These are phyloP conservation scores for Euclidia mi DNA, from an alignment of 2,888 invertebrate species.

Conservation along the genomic window DNA sequence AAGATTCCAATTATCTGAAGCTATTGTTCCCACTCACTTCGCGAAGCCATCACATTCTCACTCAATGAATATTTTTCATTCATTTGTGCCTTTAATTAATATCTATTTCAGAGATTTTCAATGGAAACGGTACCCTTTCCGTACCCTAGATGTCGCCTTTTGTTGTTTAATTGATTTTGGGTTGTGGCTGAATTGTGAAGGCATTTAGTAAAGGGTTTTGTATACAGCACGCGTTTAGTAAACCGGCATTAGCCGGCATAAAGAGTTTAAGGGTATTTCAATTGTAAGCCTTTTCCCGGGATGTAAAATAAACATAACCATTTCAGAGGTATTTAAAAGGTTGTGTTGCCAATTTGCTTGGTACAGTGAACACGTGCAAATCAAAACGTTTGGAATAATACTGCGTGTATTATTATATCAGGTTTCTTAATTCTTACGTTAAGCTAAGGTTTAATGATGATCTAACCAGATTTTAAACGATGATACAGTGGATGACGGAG, in stretches of 20 bases:
- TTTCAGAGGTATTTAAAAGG: too few species aligned
- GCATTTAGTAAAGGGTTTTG: constrained; percentile 38
- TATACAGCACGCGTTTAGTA: constrained; percentile 27
- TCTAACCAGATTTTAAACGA: too few species aligned
- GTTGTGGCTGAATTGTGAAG: constrained; percentile 38
- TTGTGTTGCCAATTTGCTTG: too few species aligned
- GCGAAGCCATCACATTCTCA: constrained; percentile 46
- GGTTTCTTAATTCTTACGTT: too few species aligned
- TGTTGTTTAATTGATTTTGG: constrained; percentile 58
- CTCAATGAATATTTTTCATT: constrained; percentile 60
- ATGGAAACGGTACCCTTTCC: constrained; percentile 52
- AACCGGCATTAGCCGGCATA: constrained; percentile 1
- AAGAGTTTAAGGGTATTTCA: background rate
- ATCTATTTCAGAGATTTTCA: constrained; percentile 52
- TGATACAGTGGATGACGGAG: too few species aligned
- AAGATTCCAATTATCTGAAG: constrained; percentile 61
- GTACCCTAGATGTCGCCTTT: constrained; percentile 43
- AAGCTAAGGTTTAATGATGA: too few species aligned
- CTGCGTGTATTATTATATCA: too few species aligned
- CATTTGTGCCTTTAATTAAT: constrained; percentile 60
- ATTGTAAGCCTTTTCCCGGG: background rate
- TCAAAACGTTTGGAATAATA: too few species aligned
- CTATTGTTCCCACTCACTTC: constrained; percentile 57
- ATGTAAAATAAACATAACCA: too few species aligned
- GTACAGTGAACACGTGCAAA: too few species aligned